Evolutionary conservation across 2,888 invertebrate genomes (phyloP), one percentile per base, ranked within the genome.

Genomic region (Lithophane socia): DNA sequence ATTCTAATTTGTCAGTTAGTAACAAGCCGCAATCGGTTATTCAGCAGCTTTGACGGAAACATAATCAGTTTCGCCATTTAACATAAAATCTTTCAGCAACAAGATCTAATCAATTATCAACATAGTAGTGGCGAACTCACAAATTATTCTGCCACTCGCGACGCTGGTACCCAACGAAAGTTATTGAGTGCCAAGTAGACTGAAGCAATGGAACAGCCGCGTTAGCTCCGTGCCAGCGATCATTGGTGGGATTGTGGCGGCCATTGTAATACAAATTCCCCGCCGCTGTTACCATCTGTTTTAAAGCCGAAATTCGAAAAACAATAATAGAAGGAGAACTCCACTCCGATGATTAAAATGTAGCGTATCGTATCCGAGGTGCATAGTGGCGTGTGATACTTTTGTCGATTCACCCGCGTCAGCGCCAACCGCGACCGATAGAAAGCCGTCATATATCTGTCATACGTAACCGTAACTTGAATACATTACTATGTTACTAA

Each of bases 171-270:
- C 87, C 75, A 88, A 89, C 82, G 91, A 93, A 93, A 94, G 93
- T 94, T 94, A 94, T 94, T 92, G 94, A 91, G 95, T 96, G 96
- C 96, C 96, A 96, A 96, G 92, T 94, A 92, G 93, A 93, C 90
- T 96, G 95, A 95, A 93, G 92, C 90, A 91, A 90, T 88, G 92
- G 90, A 95, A 94, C 95, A 96, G 95, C 95, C 95, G 96, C 83
- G 84, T 83, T 89, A 90, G 88, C 86, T 84, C 87, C 87, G 93
- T 96, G 96, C 96, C 96, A 96, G 95, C 90, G 93, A 94, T 94
- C 93, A 92, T 89, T 88, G 90, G 90, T 91, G 89, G 91, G 91
- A 92, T 93, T 92, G 93, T 91, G 89, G 91, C 93, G 88, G 90
- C 94, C 91, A 95, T 95, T 95, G 94, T 95, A 92, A 90, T 92